phyloP scores from a whole-genome alignment of 2,113 vertebrate genomes.

The Heteronetta atricapilla region DNA sequence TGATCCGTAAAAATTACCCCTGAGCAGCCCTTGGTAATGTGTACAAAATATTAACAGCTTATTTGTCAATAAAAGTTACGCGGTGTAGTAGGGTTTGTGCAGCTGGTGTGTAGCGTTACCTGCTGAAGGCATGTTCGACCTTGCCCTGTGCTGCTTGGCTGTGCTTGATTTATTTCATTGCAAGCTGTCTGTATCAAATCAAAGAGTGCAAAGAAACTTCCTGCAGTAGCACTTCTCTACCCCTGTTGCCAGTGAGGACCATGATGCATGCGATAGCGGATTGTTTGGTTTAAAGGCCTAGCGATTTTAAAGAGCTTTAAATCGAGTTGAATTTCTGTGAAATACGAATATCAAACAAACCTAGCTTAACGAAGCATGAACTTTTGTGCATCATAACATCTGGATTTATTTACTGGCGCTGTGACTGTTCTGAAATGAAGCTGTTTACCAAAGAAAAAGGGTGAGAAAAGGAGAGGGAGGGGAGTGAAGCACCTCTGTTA shows the following conservation, averaged over 20 bases:
- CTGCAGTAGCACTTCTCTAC: background rate
- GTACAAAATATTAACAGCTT: background rate
- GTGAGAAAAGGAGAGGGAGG: background rate
- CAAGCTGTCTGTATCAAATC: background rate
- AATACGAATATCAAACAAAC: background rate
- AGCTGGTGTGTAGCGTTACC: background rate
- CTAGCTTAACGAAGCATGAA: background rate
- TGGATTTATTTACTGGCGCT: background rate
- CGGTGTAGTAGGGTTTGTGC: background rate
- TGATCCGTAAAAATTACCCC: background rate
- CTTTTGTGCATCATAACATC: background rate
- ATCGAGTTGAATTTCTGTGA: background rate
- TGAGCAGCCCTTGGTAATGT: background rate
- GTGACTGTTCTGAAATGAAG: background rate
- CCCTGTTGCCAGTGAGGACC: background rate
- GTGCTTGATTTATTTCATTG: background rate
- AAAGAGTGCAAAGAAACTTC: background rate
- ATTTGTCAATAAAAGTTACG: background rate
- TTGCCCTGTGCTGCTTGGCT: background rate
- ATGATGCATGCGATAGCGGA: background rate
- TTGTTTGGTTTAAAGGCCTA: background rate
- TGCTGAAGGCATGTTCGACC: background rate
- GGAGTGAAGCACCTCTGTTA: background rate
- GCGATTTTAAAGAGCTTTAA: background rate
- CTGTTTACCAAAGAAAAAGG: background rate